phyloP scores from a whole-genome alignment of 1,140 invertebrate species.

The Meteorus sp. region DNA sequence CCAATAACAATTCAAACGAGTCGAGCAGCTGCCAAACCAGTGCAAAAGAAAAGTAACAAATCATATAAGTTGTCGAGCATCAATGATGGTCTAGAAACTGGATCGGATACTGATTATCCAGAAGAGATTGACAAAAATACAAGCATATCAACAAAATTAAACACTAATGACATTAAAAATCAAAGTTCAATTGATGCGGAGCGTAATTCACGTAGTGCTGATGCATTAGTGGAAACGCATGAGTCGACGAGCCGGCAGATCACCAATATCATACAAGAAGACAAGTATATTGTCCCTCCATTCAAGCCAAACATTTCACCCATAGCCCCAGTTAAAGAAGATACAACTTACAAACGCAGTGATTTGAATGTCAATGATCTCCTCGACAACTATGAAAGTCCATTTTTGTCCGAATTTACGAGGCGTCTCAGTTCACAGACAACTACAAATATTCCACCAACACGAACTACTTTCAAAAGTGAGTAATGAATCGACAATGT shows the following conservation, averaged over 20 bases:
- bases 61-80: slow-evolving; percentile 51
- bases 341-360: slow-evolving; percentile 29
- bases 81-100: slow-evolving; percentile 64
- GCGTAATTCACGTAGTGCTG: slow-evolving; percentile 28
- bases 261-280: slow-evolving; percentile 29
- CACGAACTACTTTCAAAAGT: slow-evolving; percentile 44
- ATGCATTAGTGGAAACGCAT: slow-evolving; percentile 25
- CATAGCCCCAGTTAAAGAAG: slow-evolving; percentile 32
- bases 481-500: slow-evolving; percentile 22
- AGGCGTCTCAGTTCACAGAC: slow-evolving; percentile 62
- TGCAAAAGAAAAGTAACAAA: slow-evolving; percentile 45
- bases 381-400: slow-evolving; percentile 60
- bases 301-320: slow-evolving; percentile 43
- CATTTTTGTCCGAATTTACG: slow-evolving; percentile 70
- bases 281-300: slow-evolving; percentile 34
- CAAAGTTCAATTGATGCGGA: slow-evolving; percentile 26
- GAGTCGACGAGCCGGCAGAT: background rate
- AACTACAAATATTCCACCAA: slow-evolving; percentile 50
- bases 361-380: slow-evolving; percentile 38
- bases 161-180: slow-evolving; percentile 32
- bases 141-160: slow-evolving; percentile 28
- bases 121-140: slow-evolving; percentile 38
- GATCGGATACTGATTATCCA: slow-evolving; percentile 58
- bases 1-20: slow-evolving; percentile 28
- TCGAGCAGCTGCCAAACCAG: slow-evolving; percentile 32